Evolutionary conservation across 92 coral and sea anemone species (phyloP), one percentile per base, ranked within the genome.

Genomic region (Umimayanthus chanpuru): DNA sequence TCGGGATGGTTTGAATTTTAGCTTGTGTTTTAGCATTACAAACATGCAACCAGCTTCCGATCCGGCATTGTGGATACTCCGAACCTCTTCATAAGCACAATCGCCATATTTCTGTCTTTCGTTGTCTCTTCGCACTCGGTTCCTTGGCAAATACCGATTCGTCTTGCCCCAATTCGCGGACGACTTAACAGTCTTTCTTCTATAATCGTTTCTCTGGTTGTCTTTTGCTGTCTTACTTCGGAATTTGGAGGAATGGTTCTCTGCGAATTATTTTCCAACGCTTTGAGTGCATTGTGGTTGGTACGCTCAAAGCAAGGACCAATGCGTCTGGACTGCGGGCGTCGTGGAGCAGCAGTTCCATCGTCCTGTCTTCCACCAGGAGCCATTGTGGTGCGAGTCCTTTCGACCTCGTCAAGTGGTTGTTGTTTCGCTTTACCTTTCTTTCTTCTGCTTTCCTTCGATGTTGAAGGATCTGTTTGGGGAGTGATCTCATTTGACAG

Each of bases 81-180:
- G 2, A 77, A 77, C 18, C 28, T 77, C 81, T 77, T 77, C 81
- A 77, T 47, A 0, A 77, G 81, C 5, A 77, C 38, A n/a, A 65
- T 26, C 53, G 81, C 53, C 81, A 77, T 47, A 10, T 14, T 77
- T 44, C 81, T 43, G 26, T 23, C 53, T n/a, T 11, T 43, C 16
- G 12, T 77, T 21, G 21, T 9, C 12, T 44, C 36, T 77, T 77
- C 81, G 47, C 53, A 11, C 16, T 77, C 81, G 6, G 81, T 44
- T 44, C 30, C 81, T 77, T 77, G 58, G 12, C 81, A 77, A 77
- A 77, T n/a, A 40, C 81, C 81, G 0, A 23, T 77, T 20, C 81
- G 81, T n/a, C 81, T 77, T n/a, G 47, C 64, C 64, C 18, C 53
- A 23, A 20, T 11, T 77, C 29, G 81, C 4, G 81, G 61, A n/a